Evolutionary conservation across 2,888 invertebrate genomes (phyloP), one percentile per base, ranked within the genome.

Genomic region (Elysia crispata): DNA sequence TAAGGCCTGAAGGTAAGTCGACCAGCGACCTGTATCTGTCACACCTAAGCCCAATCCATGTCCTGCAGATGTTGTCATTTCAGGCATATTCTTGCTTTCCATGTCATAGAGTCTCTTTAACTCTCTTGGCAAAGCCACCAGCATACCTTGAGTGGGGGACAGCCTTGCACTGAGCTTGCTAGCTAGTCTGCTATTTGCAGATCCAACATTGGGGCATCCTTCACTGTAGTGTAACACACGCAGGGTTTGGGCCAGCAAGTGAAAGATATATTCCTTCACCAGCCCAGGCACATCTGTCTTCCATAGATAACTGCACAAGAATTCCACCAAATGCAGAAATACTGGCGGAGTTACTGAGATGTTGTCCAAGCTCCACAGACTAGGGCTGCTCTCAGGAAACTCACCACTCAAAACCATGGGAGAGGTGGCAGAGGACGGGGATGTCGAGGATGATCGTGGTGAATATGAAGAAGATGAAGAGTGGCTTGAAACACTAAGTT

Each of bases 1-100:
- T 33, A 91, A 78, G 15, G 90, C 84, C 67, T 91, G 91, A 82
- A 91, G 89, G 81, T 91, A 91, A 13, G 90, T 89, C 23, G 91
- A 90, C 81, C 90, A 91, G n/a, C 89, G 82, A 5, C 90, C 89
- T 30, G 86, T 85, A 79, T 91, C 90, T 23, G 86, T 85, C 15
- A 88, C 87, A 8, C 90, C 89, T 11, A 90, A 85, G 13, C 90
- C 90, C 41, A 89, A 85, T 1, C 85, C 88, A 67, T 87, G 76
- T 5, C 91, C 90, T 76, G 87, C 86, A 3, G 86, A 82, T 20
- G 88, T 88, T 11, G 84, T 87, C 54, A 81, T 76, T 1, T 87
- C 84, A 1, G 87, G 85, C 88, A 89, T 90, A 31, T 83, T 85
- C 83, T 90, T 90, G 1, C 87, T 87, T 82, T 91, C 91, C 33